phyloP scores from a whole-genome alignment of 1,140 invertebrate genomes.

The Melipona quadrifasciata region DNA sequence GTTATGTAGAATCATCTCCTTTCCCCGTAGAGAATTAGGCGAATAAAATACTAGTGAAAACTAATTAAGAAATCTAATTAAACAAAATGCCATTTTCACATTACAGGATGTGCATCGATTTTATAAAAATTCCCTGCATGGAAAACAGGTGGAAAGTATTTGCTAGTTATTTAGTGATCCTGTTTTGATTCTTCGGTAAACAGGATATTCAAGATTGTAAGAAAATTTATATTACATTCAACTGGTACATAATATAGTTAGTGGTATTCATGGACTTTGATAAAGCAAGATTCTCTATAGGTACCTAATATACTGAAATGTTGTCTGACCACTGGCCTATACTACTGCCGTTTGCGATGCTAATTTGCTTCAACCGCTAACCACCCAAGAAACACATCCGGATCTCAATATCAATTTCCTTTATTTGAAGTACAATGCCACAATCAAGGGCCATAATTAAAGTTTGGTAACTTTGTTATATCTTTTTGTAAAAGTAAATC shows the following conservation, averaged over 20 bases:
- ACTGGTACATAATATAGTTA: neutral
- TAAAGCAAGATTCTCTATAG: too few species aligned
- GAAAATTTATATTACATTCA: neutral
- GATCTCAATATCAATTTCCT: conserved; percentile 11
- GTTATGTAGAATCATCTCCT: too few species aligned
- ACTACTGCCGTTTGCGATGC: neutral
- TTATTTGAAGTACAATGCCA: neutral
- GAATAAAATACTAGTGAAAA: neutral
- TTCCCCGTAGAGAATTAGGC: neutral
- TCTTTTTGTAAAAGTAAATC: neutral
- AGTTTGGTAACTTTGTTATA: neutral
- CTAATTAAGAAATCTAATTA: neutral
- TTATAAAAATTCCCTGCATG: neutral
- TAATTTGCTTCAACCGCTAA: neutral
- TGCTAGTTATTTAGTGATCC: neutral
- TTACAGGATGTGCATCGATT: neutral
- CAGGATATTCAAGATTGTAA: neutral
- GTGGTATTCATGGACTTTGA: neutral
- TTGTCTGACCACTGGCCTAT: neutral
- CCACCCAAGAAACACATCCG: too few species aligned
- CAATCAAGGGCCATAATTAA: neutral
- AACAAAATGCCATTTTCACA: neutral
- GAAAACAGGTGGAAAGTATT: neutral
- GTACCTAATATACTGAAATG: neutral
- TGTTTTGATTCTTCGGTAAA: neutral